These are phyloP conservation scores for Epizoanthus ramosus DNA, from an alignment of 92 coral and sea anemone genomes.

Conservation along the genomic window DNA sequence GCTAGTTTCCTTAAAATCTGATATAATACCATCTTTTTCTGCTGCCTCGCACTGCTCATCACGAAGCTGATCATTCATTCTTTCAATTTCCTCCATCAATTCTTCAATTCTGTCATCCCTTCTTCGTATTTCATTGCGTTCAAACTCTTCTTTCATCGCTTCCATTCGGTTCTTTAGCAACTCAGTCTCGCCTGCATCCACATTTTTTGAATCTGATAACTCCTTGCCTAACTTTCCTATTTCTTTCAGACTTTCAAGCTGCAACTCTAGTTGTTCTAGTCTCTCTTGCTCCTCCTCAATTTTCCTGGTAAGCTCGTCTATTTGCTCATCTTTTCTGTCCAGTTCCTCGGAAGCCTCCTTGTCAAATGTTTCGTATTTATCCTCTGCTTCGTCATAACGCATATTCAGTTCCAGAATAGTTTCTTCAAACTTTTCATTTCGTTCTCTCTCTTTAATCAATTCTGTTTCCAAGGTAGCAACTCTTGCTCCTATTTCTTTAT, in stretches of 20 bases:
- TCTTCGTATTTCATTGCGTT: constrained; percentile 50
- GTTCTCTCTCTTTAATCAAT: constrained; percentile 60
- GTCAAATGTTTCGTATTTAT: constrained; percentile 25
- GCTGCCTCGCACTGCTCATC: constrained; percentile 64
- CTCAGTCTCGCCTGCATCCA: constrained; percentile 33
- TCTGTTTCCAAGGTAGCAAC: constrained; percentile 58
- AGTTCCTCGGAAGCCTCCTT: constrained; percentile 50
- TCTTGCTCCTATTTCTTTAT: constrained; percentile 50
- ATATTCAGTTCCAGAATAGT: constrained; percentile 50
- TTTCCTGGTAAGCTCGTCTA: constrained; percentile 53
- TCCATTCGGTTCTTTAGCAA: constrained; percentile 47
- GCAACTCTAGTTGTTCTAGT: constrained; percentile 35
- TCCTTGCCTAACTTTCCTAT: constrained; percentile 58
- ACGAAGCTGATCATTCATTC: constrained; percentile 62
- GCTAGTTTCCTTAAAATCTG: constrained; percentile 68
- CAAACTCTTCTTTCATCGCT: constrained; percentile 69
- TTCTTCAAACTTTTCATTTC: constrained; percentile 66
- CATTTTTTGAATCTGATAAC: constrained; percentile 46
- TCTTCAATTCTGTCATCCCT: constrained; percentile 58
- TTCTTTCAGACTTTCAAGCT: constrained; percentile 66
- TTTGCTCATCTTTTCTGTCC: constrained; percentile 61
- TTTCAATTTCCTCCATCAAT: constrained; percentile 58
- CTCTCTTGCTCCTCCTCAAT: constrained; percentile 46
- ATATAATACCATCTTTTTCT: constrained; percentile 68
- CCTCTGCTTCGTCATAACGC: constrained; percentile 55